phyloP scores from a whole-genome alignment of 2,113 vertebrate genomes.

The Alouatta palliata region DNA sequence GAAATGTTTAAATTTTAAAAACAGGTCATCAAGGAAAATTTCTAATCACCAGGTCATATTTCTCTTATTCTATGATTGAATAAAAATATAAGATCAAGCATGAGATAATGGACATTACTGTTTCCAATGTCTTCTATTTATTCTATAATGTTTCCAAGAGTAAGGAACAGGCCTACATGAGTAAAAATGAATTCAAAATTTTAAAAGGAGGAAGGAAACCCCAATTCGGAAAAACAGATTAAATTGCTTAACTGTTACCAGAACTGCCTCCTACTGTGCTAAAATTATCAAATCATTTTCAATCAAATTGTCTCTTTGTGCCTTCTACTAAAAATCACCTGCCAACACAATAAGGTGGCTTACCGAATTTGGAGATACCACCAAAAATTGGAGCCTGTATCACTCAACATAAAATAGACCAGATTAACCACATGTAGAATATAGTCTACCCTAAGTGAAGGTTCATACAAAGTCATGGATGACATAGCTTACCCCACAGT shows the following conservation, averaged over 20 bases:
- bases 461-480: neutral
- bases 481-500: neutral
- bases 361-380: slow-evolving; percentile 12
- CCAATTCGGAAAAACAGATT: slow-evolving; percentile 9
- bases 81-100: neutral
- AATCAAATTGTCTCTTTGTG: slow-evolving; percentile 18
- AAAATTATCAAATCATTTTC: slow-evolving; percentile 52
- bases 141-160: slow-evolving; percentile 13
- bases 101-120: neutral
- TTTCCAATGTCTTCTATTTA: neutral
- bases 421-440: neutral
- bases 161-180: neutral
- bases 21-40: neutral
- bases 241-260: slow-evolving; percentile 7
- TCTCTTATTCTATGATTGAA: neutral
- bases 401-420: neutral
- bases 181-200: slow-evolving; percentile 29
- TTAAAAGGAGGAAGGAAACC: slow-evolving; percentile 30
- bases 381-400: neutral
- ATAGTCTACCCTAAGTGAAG: neutral
- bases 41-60: neutral
- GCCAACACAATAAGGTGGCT: neutral
- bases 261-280: neutral
- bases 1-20: neutral
- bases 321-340: slow-evolving; percentile 46